A percentile compares a stretch with the other conserved stretches of the same genome.
Evolutionary conservation across 2,113 vertebrate species (phyloP).

Genomic region (Oxygymnocypris stewartii): DNA sequence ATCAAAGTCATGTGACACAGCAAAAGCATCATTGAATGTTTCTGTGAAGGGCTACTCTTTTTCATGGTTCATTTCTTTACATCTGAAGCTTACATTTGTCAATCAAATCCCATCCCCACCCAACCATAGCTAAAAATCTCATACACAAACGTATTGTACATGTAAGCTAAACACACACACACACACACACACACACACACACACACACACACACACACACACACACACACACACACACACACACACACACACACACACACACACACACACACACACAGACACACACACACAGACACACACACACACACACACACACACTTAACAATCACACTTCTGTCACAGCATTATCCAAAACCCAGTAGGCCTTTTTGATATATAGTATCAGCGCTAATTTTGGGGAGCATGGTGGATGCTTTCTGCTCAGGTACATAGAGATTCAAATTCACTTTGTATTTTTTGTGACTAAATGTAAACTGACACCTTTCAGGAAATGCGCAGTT

Average conservation of each 20-base stretch:
- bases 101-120: not conserved
- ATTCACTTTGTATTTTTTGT: not conserved
- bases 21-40: conserved; percentile 27
- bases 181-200: not conserved
- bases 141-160: conserved; percentile 11
- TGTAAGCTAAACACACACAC: not conserved
- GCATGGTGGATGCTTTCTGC: not conserved
- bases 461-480: conserved; percentile 27
- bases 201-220: not conserved
- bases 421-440: not conserved
- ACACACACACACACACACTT: not conserved
- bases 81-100: conserved; percentile 9
- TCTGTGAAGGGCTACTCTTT: conserved; percentile 36
- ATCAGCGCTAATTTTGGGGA: not conserved
- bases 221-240: conserved; percentile 1
- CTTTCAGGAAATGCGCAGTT: not conserved
- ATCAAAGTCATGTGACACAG: conserved; percentile 41
- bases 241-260: not conserved
- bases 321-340: not conserved
- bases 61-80: conserved; percentile 1
- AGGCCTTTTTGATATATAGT: conserved; percentile 21
- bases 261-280: conserved; percentile 1
- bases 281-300: not conserved
- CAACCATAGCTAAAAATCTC: conserved; percentile 7
- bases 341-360: not conserved